These are phyloP conservation scores for Microplitis manilae DNA, from an alignment of 2,888 invertebrate species.

Conservation along the genomic window DNA sequence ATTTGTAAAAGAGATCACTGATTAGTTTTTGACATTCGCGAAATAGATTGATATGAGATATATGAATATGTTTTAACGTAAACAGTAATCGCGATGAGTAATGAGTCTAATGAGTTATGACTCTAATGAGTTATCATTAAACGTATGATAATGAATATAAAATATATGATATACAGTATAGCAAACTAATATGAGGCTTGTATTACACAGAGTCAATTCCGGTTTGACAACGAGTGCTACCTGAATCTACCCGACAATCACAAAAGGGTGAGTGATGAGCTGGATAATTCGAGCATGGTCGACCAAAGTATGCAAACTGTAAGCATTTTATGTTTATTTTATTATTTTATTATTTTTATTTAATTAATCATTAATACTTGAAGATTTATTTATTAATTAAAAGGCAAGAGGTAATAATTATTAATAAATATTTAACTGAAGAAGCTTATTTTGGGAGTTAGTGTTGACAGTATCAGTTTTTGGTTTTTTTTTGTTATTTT, in stretches of 20 bases:
- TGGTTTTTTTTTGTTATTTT: background rate
- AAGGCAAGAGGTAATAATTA: background rate
- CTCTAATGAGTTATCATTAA: background rate
- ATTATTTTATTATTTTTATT: constrained; percentile 33
- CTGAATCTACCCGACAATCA: constrained; percentile 98
- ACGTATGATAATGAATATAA: background rate
- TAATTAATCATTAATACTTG: constrained; percentile 52
- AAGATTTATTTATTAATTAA: constrained; percentile 25
- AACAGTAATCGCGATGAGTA: too few species aligned
- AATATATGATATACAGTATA: background rate
- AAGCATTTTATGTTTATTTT: constrained; percentile 73
- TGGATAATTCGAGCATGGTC: constrained; percentile 70
- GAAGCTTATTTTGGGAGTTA: background rate
- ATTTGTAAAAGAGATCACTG: too few species aligned
- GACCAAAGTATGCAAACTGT: constrained; percentile 80
- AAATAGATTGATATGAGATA: too few species aligned
- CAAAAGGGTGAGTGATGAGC: constrained; percentile 92
- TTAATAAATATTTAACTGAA: background rate
- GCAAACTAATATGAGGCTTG: constrained; percentile 38
- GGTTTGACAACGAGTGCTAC: constrained; percentile 99
- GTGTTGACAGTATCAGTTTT: background rate
- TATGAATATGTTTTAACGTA: too few species aligned
- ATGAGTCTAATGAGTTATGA: background rate
- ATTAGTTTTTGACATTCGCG: too few species aligned
- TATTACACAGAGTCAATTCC: constrained; percentile 94